phyloP scores from a whole-genome alignment of 2,797 vertebrate genomes.

The Hypotaenidia philippensis region DNA sequence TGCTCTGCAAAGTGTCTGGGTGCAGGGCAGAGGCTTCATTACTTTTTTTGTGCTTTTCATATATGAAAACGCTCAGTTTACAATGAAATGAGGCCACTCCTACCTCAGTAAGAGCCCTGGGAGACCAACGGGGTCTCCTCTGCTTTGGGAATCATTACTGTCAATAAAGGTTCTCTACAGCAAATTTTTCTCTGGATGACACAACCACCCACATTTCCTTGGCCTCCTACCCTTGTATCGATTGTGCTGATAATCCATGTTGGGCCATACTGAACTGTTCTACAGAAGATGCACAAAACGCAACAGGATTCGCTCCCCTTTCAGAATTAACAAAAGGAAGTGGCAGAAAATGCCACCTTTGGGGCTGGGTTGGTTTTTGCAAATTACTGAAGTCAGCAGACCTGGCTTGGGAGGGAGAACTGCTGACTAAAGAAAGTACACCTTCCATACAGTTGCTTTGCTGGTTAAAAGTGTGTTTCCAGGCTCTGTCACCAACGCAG shows the following conservation, averaged over 20 bases:
- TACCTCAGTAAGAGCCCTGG: background rate
- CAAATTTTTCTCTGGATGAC: background rate
- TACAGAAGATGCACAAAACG: background rate
- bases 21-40: background rate
- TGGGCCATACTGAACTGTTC: background rate
- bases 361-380: background rate
- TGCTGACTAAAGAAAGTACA: background rate
- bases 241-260: background rate
- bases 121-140: background rate
- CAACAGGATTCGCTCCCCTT: background rate
- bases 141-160: background rate
- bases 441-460: background rate
- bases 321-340: background rate
- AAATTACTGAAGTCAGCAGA: slow-evolving; percentile 9
- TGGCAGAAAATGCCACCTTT: background rate
- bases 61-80: background rate
- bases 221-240: background rate
- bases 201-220: background rate
- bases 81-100: background rate
- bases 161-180: background rate
- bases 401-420: background rate
- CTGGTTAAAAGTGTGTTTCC: background rate
- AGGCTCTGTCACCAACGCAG: background rate
- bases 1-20: background rate
- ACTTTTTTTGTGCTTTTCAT: background rate